Percentiles rank a stretch among this genome's conserved stretches.
Evolutionary conservation across 2,888 invertebrate species (phyloP).

Genomic region (Lutraria lutraria): DNA sequence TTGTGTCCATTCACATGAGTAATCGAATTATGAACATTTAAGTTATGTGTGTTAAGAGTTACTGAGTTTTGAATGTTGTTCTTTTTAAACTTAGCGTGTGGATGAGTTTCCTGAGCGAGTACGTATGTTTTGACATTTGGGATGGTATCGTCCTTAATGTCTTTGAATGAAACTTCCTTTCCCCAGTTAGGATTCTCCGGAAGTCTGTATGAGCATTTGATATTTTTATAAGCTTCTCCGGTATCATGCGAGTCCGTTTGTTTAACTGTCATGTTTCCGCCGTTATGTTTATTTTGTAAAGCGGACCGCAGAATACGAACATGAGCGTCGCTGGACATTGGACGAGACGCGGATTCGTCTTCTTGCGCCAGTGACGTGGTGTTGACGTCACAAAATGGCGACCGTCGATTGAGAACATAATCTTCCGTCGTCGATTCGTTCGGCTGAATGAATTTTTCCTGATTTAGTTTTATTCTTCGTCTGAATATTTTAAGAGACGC

Average conservation of each 20-base stretch:
- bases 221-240: slow-evolving; percentile 61
- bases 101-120: slow-evolving; percentile 63
- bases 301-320: slow-evolving; percentile 64
- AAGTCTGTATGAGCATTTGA: slow-evolving; percentile 71
- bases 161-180: slow-evolving; percentile 71
- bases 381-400: slow-evolving; percentile 53
- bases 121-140: slow-evolving; percentile 76
- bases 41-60: slow-evolving; percentile 72
- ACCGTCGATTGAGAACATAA: slow-evolving; percentile 63
- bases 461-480: slow-evolving; percentile 65
- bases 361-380: slow-evolving; percentile 36
- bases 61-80: slow-evolving; percentile 61
- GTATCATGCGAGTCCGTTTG: slow-evolving; percentile 51
- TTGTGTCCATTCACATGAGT: slow-evolving; percentile 66
- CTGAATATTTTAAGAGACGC: slow-evolving; percentile 64
- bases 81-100: slow-evolving; percentile 63
- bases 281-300: slow-evolving; percentile 61
- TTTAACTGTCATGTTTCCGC: slow-evolving; percentile 46
- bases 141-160: slow-evolving; percentile 72
- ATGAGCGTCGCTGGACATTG: slow-evolving; percentile 58
- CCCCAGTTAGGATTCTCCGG: slow-evolving; percentile 72
- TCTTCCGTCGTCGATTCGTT: slow-evolving; percentile 67
- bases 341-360: slow-evolving; percentile 43
- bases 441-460: slow-evolving; percentile 70
- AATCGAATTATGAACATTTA: slow-evolving; percentile 74